Evolutionary conservation across 2,113 vertebrate genomes (phyloP).

Genomic region (Scomber japonicus): DNA sequence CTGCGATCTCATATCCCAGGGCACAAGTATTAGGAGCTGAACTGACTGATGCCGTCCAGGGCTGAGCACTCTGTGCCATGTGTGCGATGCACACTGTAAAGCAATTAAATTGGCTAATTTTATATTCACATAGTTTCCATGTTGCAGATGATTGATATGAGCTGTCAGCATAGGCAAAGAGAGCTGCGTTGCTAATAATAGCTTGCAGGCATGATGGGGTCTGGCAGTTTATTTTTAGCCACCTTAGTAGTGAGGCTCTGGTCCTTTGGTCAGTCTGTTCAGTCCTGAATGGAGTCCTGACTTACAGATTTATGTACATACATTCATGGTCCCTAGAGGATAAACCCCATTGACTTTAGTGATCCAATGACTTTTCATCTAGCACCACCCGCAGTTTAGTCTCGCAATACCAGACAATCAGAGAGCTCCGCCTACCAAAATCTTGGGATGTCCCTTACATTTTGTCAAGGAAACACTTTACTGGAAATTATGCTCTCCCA

Average conservation of each 20-base stretch:
- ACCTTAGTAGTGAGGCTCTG: background rate
- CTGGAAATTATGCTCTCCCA: no score
- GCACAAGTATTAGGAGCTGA: conserved; percentile 16
- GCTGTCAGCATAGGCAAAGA: conserved; percentile 9
- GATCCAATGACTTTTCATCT: no score
- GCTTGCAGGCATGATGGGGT: conserved; percentile 12
- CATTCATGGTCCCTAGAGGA: no score
- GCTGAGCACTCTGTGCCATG: conserved; percentile 13
- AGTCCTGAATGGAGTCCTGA: background rate
- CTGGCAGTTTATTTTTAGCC: conserved; percentile 67
- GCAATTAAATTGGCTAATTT: conserved; percentile 32
- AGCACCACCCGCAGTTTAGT: no score
- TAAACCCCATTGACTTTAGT: no score
- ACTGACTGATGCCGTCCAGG: conserved; percentile 6
- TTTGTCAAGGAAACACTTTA: no score
- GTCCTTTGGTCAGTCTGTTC: background rate
- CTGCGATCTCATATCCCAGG: conserved; percentile 34
- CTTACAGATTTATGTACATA: no score
- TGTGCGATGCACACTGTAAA: conserved; percentile 1
- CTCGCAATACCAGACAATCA: no score
- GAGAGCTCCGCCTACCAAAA: no score
- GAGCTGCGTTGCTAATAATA: conserved; percentile 46
- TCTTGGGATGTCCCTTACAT: no score
- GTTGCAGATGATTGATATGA: conserved; percentile 30
- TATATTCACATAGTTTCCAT: conserved; percentile 39